Conservation (phyloP, 2,888 invertebrate species). For the Caenorhabditis sp. region DNA sequence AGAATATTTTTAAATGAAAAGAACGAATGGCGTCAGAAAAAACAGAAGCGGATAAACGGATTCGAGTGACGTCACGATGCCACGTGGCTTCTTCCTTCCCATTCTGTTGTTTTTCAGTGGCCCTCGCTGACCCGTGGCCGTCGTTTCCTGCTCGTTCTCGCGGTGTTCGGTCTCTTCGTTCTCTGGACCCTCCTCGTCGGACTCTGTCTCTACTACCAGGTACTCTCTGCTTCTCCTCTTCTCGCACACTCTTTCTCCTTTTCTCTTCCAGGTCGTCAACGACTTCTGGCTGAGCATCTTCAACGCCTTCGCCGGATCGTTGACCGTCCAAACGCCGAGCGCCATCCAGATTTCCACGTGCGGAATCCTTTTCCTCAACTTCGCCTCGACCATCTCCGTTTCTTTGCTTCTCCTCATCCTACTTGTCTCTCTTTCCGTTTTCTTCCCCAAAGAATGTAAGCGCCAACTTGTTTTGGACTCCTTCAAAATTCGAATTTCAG, state of each 20-base stretch:
- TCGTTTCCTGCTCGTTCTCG: conserved; percentile 54
- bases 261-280: conserved; percentile 56
- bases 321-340: conserved; percentile 70
- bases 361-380: conserved; percentile 43
- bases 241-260: neutral
- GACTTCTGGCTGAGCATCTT: conserved; percentile 72
- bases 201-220: conserved; percentile 62
- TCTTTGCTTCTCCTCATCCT: conserved; percentile 62
- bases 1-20: too few species aligned
- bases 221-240: neutral
- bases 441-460: conserved; percentile 59
- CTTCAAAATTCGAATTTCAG: conserved; percentile 10
- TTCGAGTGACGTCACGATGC: too few species aligned
- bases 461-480: neutral
- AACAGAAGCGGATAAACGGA: too few species aligned
- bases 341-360: conserved; percentile 27
- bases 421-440: conserved; percentile 60
- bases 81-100: neutral
- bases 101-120: conserved; percentile 32
- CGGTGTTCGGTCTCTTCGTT: conserved; percentile 80
- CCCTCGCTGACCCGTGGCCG: conserved; percentile 41
- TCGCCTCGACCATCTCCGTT: conserved; percentile 62
- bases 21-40: too few species aligned
- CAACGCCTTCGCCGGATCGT: conserved; percentile 67
- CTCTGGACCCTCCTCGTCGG: conserved; percentile 88